Conservation (phyloP, 2,797 vertebrate genomes). For the Psittacula echo region DNA sequence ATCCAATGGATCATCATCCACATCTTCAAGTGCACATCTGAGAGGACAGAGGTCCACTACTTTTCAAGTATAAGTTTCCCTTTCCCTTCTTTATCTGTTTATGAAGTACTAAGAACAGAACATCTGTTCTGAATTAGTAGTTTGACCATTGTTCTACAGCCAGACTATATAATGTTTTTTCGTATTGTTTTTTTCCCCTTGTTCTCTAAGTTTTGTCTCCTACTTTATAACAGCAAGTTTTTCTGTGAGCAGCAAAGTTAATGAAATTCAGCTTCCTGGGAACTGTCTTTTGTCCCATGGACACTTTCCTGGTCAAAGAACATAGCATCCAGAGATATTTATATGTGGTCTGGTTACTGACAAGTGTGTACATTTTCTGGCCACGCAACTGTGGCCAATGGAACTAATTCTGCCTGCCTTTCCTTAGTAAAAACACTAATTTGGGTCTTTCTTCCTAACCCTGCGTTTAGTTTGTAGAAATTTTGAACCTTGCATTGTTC, state of each 20-base stretch:
- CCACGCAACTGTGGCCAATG: neutral
- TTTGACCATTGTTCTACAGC: slow-evolving; percentile 25
- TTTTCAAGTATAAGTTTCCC: neutral
- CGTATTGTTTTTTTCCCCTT: neutral
- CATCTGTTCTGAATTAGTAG: slow-evolving; percentile 36
- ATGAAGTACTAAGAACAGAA: slow-evolving; percentile 1
- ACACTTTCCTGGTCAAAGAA: neutral
- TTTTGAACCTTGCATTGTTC: neutral
- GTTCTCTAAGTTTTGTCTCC: neutral
- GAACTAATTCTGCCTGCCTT: neutral
- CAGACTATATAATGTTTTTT: neutral
- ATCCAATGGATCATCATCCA: neutral
- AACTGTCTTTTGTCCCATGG: slow-evolving; percentile 1
- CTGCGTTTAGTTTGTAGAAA: neutral
- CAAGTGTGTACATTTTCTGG: neutral
- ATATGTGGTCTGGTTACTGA: neutral
- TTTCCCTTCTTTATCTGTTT: slow-evolving; percentile 24
- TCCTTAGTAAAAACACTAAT: neutral
- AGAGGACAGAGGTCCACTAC: neutral
- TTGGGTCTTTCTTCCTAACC: neutral
- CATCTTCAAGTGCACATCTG: neutral
- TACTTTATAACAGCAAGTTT: neutral
- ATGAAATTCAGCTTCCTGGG: slow-evolving; percentile 11
- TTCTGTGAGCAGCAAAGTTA: neutral
- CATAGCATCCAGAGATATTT: neutral